These are phyloP conservation scores for Aurelia coerulea DNA, from an alignment of 30 jellyfish, hydroid and myxozoan genomes.

Conservation along the genomic window DNA sequence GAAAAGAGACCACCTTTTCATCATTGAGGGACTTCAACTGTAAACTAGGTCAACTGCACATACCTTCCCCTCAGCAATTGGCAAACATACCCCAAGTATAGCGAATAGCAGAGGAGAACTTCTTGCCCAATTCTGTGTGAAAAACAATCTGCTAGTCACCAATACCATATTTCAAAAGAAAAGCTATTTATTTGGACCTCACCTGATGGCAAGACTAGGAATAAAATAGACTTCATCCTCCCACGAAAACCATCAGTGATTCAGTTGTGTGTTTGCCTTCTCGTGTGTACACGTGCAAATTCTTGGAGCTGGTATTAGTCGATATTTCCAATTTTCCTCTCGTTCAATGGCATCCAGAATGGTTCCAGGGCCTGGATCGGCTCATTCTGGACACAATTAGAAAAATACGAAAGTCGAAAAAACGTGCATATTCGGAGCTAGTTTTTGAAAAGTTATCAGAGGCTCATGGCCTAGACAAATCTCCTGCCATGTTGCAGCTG, in stretches of 20 bases:
- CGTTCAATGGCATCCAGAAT: too few relatives aligned
- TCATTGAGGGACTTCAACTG: slow-evolving; percentile 26
- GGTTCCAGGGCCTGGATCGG: too few relatives aligned
- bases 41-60: slow-evolving; percentile 18
- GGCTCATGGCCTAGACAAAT: too few relatives aligned
- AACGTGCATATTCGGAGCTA: too few relatives aligned
- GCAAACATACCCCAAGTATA: slow-evolving; percentile 8
- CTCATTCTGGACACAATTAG: too few relatives aligned
- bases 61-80: slow-evolving; percentile 16
- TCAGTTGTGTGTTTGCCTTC: too few relatives aligned
- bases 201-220: slow-evolving; percentile 47
- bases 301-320: too few relatives aligned
- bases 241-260: slow-evolving; percentile 29
- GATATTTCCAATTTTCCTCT: too few relatives aligned
- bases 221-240: slow-evolving; percentile 39
- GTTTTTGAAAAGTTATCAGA: too few relatives aligned
- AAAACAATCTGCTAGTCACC: slow-evolving; percentile 37
- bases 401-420: too few relatives aligned
- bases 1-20: slow-evolving; percentile 17
- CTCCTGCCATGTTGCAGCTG: too few relatives aligned
- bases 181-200: slow-evolving; percentile 41
- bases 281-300: too few relatives aligned
- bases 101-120: slow-evolving; percentile 30
- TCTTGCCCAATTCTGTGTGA: slow-evolving; percentile 25
- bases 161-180: slow-evolving; percentile 17